Conservation (phyloP, 2,888 invertebrate species). For the Eurytoma californica region DNA sequence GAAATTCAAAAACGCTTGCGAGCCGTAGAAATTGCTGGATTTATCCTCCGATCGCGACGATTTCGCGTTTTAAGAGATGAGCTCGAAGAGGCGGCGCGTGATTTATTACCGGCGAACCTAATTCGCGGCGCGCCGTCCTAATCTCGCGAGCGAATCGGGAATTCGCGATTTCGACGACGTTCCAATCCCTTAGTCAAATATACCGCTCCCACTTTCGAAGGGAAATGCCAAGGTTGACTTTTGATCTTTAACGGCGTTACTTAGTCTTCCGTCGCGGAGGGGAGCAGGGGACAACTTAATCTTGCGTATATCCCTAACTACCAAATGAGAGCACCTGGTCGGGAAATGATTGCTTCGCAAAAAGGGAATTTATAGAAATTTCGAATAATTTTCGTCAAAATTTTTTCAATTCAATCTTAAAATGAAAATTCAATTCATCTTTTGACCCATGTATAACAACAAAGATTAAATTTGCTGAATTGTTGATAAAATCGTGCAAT, state of each 20-base stretch:
- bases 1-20: not conserved
- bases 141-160: slow-evolving; percentile 41
- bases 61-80: slow-evolving; percentile 5
- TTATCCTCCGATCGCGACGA: slow-evolving; percentile 28
- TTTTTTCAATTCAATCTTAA: too few species aligned
- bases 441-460: too few species aligned
- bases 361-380: too few species aligned
- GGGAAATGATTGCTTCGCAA: too few species aligned
- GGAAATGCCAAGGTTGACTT: not conserved
- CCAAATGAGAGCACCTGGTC: too few species aligned
- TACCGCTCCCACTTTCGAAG: not conserved
- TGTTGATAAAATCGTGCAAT: too few species aligned
- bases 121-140: slow-evolving; percentile 26
- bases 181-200: slow-evolving; percentile 43
- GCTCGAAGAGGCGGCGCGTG: not conserved
- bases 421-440: too few species aligned
- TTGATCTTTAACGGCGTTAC: slow-evolving; percentile 27
- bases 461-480: too few species aligned
- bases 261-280: not conserved
- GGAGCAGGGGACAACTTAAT: not conserved
- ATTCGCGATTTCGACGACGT: slow-evolving; percentile 6
- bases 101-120: slow-evolving; percentile 34
- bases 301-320: not conserved
- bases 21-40: slow-evolving; percentile 30
- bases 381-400: too few species aligned